Conservation (phyloP, 2,113 vertebrate genomes). For the Leptocoma aspasia region DNA sequence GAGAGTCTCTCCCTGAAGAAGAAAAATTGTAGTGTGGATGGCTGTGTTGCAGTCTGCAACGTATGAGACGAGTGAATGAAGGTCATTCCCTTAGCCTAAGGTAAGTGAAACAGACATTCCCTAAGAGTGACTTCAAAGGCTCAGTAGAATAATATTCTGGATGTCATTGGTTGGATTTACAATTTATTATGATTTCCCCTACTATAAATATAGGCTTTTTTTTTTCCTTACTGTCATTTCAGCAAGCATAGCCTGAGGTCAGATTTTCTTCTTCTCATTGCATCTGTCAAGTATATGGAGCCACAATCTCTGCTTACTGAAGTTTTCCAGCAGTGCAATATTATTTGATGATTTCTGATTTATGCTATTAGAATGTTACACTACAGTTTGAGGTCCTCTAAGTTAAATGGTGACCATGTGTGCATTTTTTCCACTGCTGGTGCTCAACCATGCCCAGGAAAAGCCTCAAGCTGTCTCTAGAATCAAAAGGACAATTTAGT, state of each 20-base stretch:
- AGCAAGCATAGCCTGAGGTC: neutral
- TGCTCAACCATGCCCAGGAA: neutral
- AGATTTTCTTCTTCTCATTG: neutral
- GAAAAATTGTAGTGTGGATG: neutral
- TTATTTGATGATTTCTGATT: constrained; percentile 11
- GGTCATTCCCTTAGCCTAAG: neutral
- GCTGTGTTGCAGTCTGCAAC: neutral
- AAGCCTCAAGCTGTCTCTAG: neutral
- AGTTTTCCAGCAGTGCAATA: neutral
- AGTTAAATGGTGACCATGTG: neutral
- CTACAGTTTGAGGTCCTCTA: neutral
- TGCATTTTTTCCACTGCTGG: neutral
- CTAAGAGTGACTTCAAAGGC: neutral
- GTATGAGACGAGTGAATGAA: fast-evolving
- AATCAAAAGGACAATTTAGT: neutral
- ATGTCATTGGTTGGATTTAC: neutral
- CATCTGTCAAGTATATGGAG: neutral
- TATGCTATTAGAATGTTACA: neutral
- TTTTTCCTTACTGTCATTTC: neutral
- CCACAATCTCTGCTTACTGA: neutral
- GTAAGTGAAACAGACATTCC: neutral
- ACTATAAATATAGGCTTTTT: neutral
- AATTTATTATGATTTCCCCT: neutral
- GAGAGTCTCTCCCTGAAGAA: neutral
- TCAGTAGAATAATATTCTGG: neutral